Evolutionary conservation across 2,888 invertebrate genomes (phyloP).

Genomic region (Pardosa pseudoannulata): DNA sequence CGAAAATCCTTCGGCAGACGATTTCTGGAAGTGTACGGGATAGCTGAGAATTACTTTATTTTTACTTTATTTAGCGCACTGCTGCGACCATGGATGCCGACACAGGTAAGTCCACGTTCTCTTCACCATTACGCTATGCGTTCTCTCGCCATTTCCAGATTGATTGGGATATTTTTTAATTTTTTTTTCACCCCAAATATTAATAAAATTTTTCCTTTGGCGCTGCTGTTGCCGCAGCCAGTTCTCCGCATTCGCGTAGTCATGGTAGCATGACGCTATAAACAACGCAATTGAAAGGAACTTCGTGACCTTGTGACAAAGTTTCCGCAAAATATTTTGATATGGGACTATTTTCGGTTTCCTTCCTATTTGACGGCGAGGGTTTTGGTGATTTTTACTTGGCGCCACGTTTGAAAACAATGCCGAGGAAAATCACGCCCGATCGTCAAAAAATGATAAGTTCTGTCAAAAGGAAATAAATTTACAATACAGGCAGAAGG

Average conservation of each 20-base stretch:
- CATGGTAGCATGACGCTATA: constrained; percentile 62
- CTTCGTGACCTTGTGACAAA: constrained; percentile 28
- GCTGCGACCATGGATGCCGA: constrained; percentile 52
- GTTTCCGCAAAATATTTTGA: constrained; percentile 8
- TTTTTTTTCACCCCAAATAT: neutral
- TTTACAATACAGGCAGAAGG: neutral
- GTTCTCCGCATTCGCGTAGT: constrained; percentile 38
- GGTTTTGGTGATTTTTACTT: neutral
- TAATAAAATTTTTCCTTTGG: constrained; percentile 27
- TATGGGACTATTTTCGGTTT: constrained; percentile 13
- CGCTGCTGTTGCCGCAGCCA: neutral
- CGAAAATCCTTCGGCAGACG: constrained; percentile 42
- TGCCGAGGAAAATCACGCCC: neutral
- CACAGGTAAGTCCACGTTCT: constrained; percentile 30
- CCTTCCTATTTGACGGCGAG: neutral
- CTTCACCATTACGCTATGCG: neutral
- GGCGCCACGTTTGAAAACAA: constrained; percentile 7
- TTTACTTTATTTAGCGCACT: neutral
- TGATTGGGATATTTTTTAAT: neutral
- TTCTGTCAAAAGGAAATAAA: neutral
- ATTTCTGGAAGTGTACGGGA: constrained; percentile 33
- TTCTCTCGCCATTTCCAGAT: neutral
- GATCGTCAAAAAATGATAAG: neutral
- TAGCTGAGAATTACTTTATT: constrained; percentile 33
- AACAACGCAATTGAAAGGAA: constrained; percentile 36